Percentiles rank a stretch among this genome's conserved stretches.
Conservation (phyloP, 2,797 vertebrate genomes). For the Clarias pachynema region DNA sequence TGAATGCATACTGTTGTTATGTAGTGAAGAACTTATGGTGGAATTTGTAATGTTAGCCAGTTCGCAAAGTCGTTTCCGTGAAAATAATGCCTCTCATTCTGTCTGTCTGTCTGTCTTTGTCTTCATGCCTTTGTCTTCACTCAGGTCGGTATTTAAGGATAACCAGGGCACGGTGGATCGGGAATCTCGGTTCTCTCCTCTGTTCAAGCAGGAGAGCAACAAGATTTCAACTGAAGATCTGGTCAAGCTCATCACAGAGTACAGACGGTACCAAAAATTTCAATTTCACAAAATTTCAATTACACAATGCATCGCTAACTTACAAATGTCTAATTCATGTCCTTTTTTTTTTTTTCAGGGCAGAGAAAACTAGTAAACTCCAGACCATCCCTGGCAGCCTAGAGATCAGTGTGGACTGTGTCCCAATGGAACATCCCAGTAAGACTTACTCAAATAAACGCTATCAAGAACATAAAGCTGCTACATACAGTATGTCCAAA, state of each 20-base stretch:
- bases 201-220: constrained; percentile 96
- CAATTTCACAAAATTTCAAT: background rate
- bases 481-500: background rate
- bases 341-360: constrained; percentile 71
- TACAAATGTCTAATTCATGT: background rate
- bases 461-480: background rate
- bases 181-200: constrained; percentile 93
- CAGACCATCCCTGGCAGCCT: constrained; percentile 92
- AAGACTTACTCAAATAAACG: constrained; percentile 61
- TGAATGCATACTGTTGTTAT: background rate
- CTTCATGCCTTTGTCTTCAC: constrained; percentile 32
- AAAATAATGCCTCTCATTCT: background rate
- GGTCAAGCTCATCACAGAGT: constrained; percentile 91
- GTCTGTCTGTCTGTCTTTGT: background rate
- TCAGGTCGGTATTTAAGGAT: constrained; percentile 94
- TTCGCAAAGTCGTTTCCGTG: background rate
- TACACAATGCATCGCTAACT: background rate
- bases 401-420: constrained; percentile 86
- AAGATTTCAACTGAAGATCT: constrained; percentile 95
- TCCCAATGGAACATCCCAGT: constrained; percentile 95
- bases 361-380: constrained; percentile 94
- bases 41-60: background rate
- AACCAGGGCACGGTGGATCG: constrained; percentile 92
- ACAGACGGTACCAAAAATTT: constrained; percentile 78
- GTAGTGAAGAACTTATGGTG: background rate